Base-by-base conservation (phyloP, 2,888 invertebrate species). In the Macrosiphum euphorbiae region DNA sequence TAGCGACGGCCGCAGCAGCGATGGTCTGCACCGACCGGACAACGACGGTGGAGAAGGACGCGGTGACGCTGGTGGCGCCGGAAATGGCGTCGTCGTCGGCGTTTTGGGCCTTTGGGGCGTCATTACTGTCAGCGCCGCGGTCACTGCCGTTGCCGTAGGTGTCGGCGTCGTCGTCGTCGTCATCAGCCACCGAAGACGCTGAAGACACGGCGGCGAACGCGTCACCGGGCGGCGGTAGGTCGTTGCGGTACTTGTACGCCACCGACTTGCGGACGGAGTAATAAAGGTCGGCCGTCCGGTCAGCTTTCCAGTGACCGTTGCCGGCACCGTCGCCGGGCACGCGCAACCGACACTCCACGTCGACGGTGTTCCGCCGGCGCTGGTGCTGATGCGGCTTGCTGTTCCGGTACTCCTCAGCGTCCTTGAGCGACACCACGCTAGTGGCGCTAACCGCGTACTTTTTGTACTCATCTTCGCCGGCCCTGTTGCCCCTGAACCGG, bases 311-410 rank as follows among this genome's bases (percentile, higher is more conserved):
- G 52, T 52, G 41, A 8, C 88, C 88, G 88, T 88, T 10, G 10
- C 52, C 87, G 28, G 88, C 28, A 1, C 88, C 92, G 88, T 88
- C 88, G 26, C 93, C 93, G 90, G 93, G 93, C 55, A 94, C 90
- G 90, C 90, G 90, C 50, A 94, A 41, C 28, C 61, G 50, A 44
- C 93, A 94, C 50, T 94, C 93, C 67, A 92, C 88, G 5, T 92
- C 92, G 20, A 92, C 20, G 20, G 52, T 28, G 88, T 92, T 67
- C n/a, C 87, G 88, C 2, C 88, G 28, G 28, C 88, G 87, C 41
- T 52, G 86, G 41, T 86, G 55, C 44, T 85, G 86, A n/a, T 58
- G 24, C n/a, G 10, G 24, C 35, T 16, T 50, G 16, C 13, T 24
- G 4, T 20, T 8, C 55, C 44, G n/a, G 28, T 67, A 84, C 88